A percentile compares a stretch with the other conserved stretches of the same genome.
Conservation (phyloP, 2,888 invertebrate species). For the Cryptocheilus praepositus region DNA sequence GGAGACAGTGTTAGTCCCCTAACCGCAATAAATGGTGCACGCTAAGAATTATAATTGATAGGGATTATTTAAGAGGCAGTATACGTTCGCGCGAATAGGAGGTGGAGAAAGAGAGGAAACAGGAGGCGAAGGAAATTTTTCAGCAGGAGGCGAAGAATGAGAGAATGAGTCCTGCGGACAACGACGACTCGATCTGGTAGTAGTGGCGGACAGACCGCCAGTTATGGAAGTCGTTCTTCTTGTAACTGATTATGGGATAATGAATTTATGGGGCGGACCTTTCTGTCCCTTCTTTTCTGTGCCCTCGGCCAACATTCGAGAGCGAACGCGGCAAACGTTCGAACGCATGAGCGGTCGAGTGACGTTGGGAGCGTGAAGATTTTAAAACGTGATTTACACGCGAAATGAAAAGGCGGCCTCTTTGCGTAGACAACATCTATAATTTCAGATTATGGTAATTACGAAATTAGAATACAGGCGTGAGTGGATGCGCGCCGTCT, state of each 20-base stretch:
- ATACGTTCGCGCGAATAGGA: slow-evolving; percentile 17
- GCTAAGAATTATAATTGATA: slow-evolving; percentile 58
- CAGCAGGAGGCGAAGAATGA: background rate
- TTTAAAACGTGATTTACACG: slow-evolving; percentile 46
- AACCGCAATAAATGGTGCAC: slow-evolving; percentile 55
- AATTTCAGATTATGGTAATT: slow-evolving; percentile 50
- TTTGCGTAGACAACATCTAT: slow-evolving; percentile 28
- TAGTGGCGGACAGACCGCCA: slow-evolving; percentile 22
- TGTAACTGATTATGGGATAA: slow-evolving; percentile 49
- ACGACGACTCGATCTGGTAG: slow-evolving; percentile 32
- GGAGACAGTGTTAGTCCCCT: slow-evolving; percentile 40
- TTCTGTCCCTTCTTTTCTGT: slow-evolving; percentile 24
- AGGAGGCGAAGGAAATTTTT: slow-evolving; percentile 13
- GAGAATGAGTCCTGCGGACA: slow-evolving; percentile 38
- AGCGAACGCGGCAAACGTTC: background rate
- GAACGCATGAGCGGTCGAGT: no score
- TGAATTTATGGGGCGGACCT: slow-evolving; percentile 48
- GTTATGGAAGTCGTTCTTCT: slow-evolving; percentile 37
- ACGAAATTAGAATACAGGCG: slow-evolving; percentile 32
- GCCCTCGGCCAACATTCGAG: slow-evolving; percentile 5
- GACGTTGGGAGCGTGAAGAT: slow-evolving; percentile 30
- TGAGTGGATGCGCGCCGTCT: background rate
- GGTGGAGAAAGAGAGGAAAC: slow-evolving; percentile 4
- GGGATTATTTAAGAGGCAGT: slow-evolving; percentile 53
- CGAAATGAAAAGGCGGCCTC: slow-evolving; percentile 44